A percentile compares a stretch with the other conserved stretches of the same genome.
phyloP scores from a whole-genome alignment of 92 coral and sea anemone species.

The Epizoanthus fatuus region DNA sequence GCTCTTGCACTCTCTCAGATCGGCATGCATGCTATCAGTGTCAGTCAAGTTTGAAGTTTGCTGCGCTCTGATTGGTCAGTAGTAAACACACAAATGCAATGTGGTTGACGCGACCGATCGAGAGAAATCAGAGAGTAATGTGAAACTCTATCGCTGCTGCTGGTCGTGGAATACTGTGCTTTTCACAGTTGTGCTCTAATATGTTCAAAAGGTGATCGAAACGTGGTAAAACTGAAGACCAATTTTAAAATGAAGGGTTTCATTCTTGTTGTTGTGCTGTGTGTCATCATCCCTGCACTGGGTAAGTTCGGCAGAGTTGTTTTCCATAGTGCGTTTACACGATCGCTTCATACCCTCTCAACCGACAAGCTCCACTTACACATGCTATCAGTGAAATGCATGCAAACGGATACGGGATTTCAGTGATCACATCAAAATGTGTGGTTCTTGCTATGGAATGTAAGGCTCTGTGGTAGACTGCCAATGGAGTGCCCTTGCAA shows the following conservation, averaged over 20 bases:
- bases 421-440: neutral
- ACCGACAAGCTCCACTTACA: constrained; percentile 19
- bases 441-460: constrained; percentile 6
- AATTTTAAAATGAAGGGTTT: constrained; percentile 21
- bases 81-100: constrained; percentile 29
- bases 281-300: constrained; percentile 3
- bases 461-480: neutral
- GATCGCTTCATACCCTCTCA: constrained; percentile 35
- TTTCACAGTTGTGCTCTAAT: constrained; percentile 50
- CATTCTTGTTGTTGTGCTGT: constrained; percentile 25
- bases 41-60: constrained; percentile 39
- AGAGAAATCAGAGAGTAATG: constrained; percentile 65
- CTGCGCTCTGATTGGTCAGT: constrained; percentile 34
- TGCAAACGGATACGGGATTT: constrained; percentile 14
- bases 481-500: too few species aligned
- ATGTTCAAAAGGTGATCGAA: constrained; percentile 48
- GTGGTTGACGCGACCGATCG: constrained; percentile 48
- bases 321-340: constrained; percentile 27
- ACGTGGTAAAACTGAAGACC: constrained; percentile 23
- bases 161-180: constrained; percentile 81
- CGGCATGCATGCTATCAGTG: constrained; percentile 31
- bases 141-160: constrained; percentile 89
- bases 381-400: constrained; percentile 24
- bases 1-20: constrained; percentile 28
- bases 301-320: constrained; percentile 25